Conservation (phyloP, 1,140 invertebrate species). For the Procambarus clarkii region DNA sequence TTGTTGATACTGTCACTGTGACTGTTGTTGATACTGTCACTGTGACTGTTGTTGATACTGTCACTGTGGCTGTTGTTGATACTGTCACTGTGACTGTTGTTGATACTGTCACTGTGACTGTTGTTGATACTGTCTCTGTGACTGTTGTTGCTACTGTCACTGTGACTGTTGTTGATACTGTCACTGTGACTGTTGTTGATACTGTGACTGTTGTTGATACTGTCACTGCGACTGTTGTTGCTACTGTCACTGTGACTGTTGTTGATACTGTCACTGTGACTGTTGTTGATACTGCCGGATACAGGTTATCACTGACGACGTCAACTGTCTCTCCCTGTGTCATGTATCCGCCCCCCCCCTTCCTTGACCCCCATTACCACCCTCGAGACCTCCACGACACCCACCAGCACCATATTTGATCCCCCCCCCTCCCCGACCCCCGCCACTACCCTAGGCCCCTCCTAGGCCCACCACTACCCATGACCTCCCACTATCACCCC, state of each 20-base stretch:
- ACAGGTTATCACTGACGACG: conserved; percentile 25
- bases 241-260: too few species aligned
- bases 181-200: too few species aligned
- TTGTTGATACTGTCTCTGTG: too few species aligned
- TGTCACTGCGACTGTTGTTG: too few species aligned
- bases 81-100: too few species aligned
- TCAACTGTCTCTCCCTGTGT: conserved; percentile 24
- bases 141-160: too few species aligned
- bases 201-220: too few species aligned
- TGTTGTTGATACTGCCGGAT: conserved; percentile 3
- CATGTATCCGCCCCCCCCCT: background rate
- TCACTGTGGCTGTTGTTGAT: too few species aligned
- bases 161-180: too few species aligned
- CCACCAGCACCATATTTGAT: background rate
- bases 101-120: too few species aligned
- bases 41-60: background rate
- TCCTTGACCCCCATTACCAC: conserved; percentile 1
- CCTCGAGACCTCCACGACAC: background rate
- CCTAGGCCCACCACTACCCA: background rate
- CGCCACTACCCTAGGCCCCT: background rate
- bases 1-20: too few species aligned
- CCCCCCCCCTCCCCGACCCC: background rate
- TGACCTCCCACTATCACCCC: background rate
- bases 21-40: background rate
- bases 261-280: background rate